These are phyloP conservation scores for Agelaius phoeniceus DNA, from an alignment of 2,113 vertebrate genomes.

Conservation along the genomic window DNA sequence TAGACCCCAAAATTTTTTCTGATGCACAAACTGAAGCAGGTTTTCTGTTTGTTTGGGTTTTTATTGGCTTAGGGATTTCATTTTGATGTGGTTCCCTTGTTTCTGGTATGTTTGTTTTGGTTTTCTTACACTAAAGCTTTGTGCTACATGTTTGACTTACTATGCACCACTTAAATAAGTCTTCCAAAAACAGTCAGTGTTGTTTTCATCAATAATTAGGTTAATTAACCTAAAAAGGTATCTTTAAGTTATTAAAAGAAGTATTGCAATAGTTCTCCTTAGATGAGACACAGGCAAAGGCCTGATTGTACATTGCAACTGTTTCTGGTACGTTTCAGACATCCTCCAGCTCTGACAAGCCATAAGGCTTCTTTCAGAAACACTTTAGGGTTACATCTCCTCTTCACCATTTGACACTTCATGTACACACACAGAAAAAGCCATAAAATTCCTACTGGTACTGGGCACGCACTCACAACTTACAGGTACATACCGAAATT, in stretches of 20 bases:
- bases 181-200: background rate
- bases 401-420: background rate
- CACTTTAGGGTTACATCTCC: background rate
- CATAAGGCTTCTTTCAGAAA: fast-evolving
- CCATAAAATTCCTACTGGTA: background rate
- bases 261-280: background rate
- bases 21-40: background rate
- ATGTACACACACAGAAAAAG: background rate
- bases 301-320: background rate
- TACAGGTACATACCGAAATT: fast-evolving
- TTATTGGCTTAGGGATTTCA: background rate
- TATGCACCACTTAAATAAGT: background rate
- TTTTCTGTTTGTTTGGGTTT: background rate
- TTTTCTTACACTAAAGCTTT: background rate
- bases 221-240: background rate
- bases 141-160: background rate
- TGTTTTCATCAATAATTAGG: background rate
- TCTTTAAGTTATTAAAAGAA: background rate
- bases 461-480: background rate
- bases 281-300: background rate
- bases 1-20: background rate
- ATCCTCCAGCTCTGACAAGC: background rate
- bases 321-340: background rate
- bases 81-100: background rate
- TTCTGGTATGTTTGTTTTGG: background rate